Percentiles rank a stretch among this genome's conserved stretches.
phyloP scores from a whole-genome alignment of 2,113 vertebrate genomes.

The Mormoops blainvillei region DNA sequence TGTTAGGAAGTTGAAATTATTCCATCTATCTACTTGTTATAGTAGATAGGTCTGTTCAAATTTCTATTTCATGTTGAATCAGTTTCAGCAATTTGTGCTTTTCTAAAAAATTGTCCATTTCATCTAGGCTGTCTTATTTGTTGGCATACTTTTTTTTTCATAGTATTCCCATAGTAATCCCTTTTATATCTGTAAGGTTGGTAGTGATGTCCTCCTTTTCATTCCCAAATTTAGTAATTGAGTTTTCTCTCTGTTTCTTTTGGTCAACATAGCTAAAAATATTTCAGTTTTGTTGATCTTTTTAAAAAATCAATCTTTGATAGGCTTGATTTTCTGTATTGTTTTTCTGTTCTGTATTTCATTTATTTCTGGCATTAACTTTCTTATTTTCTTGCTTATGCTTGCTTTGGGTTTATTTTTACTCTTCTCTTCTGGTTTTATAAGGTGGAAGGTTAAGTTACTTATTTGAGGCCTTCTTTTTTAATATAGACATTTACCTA shows the following conservation, averaged over 20 bases:
- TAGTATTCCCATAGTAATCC: background rate
- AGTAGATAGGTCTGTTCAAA: background rate
- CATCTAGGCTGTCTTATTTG: background rate
- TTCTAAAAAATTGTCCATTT: background rate
- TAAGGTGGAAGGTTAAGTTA: background rate
- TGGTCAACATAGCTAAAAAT: background rate
- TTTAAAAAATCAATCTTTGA: background rate
- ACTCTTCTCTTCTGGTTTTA: background rate
- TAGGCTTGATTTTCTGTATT: background rate
- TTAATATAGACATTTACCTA: background rate
- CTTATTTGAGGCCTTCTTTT: background rate
- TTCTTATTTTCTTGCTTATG: background rate
- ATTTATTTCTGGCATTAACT: background rate
- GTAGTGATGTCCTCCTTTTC: background rate
- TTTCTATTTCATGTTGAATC: background rate
- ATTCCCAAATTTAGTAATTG: background rate
- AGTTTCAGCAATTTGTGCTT: background rate
- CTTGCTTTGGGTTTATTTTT: background rate
- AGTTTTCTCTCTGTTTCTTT: background rate
- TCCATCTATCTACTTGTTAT: background rate
- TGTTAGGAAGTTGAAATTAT: background rate
- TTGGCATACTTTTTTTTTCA: background rate
- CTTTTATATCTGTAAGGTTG: background rate
- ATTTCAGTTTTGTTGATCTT: background rate
- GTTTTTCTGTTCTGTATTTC: background rate